Percentiles rank a stretch among this genome's conserved stretches.
Conservation (phyloP, 2,888 invertebrate genomes). For the Platycnemis pennipes region DNA sequence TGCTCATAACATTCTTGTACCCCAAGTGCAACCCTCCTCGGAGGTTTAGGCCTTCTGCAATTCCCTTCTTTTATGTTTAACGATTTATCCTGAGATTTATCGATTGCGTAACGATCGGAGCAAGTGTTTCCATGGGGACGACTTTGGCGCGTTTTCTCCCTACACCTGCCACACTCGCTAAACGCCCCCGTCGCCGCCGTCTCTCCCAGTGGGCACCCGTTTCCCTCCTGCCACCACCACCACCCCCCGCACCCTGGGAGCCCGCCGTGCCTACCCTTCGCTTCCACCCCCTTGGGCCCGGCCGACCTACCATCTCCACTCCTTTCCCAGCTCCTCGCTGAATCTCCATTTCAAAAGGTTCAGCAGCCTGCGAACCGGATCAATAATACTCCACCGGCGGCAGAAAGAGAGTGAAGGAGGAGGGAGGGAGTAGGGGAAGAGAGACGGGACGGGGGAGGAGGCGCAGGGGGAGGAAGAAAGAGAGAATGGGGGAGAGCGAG, state of each 20-base stretch:
- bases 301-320: constrained; percentile 54
- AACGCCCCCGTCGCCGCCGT: constrained; percentile 50
- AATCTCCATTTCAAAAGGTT: constrained; percentile 78
- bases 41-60: neutral
- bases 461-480: neutral
- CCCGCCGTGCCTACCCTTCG: neutral
- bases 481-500: constrained; percentile 13
- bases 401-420: constrained; percentile 55
- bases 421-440: neutral
- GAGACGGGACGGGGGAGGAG: neutral
- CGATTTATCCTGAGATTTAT: constrained; percentile 56
- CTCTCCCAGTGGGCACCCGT: neutral
- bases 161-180: constrained; percentile 63
- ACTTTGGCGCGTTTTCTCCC: constrained; percentile 58
- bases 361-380: constrained; percentile 64
- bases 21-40: too few relatives aligned
- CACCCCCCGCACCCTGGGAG: neutral
- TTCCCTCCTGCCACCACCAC: constrained; percentile 1
- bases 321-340: constrained; percentile 79
- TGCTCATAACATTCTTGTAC: too few relatives aligned
- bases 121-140: constrained; percentile 57
- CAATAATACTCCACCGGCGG: constrained; percentile 60
- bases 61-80: neutral
- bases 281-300: constrained; percentile 24
- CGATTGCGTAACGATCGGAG: constrained; percentile 58